Evolutionary conservation across 1,140 invertebrate species (phyloP).

Genomic region (Procambarus virginalis): DNA sequence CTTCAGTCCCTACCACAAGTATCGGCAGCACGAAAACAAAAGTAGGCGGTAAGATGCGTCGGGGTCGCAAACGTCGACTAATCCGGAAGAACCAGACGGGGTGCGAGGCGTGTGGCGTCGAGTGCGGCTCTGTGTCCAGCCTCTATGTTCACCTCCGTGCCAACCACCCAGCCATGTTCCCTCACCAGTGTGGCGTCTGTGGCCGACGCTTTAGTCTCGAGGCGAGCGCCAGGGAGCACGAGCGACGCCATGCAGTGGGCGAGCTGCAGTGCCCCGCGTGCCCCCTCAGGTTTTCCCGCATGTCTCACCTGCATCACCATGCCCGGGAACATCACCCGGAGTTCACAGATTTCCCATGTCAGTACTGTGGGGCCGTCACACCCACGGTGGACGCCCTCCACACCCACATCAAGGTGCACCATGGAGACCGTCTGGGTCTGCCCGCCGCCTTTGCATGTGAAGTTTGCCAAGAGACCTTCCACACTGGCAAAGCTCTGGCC

Average conservation of each 20-base stretch:
- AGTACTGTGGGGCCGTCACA: conserved; percentile 49
- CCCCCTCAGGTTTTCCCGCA: conserved; percentile 45
- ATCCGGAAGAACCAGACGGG: conserved; percentile 42
- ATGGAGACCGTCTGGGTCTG: conserved; percentile 52
- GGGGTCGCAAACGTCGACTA: conserved; percentile 40
- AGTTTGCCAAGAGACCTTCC: conserved; percentile 49
- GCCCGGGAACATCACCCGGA: conserved; percentile 33
- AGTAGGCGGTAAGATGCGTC: not conserved
- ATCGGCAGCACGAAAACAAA: not conserved
- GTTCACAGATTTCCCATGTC: conserved; percentile 51
- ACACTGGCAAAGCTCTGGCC: conserved; percentile 58
- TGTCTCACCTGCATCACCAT: conserved; percentile 55
- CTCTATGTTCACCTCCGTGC: conserved; percentile 42
- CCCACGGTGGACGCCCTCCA: conserved; percentile 61
- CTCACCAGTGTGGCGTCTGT: conserved; percentile 47
- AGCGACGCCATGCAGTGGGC: conserved; percentile 51
- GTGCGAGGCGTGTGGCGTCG: conserved; percentile 44
- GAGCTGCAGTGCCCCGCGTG: conserved; percentile 60
- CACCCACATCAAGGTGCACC: conserved; percentile 59
- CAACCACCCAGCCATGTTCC: conserved; percentile 46
- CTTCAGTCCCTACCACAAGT: not conserved
- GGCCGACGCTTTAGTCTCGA: conserved; percentile 46
- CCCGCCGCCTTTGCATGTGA: conserved; percentile 41
- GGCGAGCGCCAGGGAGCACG: conserved; percentile 53
- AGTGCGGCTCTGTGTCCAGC: conserved; percentile 50